Conservation (phyloP, 2,113 vertebrate genomes). For the Smithornis capensis region DNA sequence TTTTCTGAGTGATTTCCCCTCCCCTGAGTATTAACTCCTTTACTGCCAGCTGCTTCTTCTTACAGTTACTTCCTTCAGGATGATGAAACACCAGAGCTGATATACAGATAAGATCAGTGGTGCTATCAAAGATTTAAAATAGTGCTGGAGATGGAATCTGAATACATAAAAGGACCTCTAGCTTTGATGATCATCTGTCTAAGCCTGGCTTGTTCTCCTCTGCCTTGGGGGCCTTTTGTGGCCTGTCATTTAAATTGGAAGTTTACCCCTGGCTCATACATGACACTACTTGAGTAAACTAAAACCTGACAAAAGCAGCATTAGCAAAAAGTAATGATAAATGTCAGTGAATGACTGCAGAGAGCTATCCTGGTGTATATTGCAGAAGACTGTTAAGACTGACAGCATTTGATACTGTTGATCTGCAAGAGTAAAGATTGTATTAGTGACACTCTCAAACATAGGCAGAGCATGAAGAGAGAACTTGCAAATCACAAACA, state of each 20-base stretch:
- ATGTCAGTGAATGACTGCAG: background rate
- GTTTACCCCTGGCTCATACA: background rate
- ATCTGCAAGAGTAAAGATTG: background rate
- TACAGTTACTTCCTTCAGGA: background rate
- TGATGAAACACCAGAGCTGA: background rate
- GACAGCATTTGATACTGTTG: background rate
- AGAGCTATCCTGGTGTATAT: background rate
- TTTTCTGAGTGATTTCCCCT: background rate
- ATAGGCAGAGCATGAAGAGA: background rate
- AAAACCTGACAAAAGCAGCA: background rate
- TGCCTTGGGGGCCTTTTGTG: background rate
- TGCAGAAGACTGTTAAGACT: background rate
- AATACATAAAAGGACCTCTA: background rate
- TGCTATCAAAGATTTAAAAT: constrained; percentile 16
- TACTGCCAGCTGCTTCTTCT: background rate
- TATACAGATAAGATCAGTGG: background rate
- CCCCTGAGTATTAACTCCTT: background rate
- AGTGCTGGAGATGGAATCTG: background rate
- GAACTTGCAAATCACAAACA: background rate
- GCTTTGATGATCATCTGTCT: background rate
- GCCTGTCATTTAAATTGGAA: background rate
- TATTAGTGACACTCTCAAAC: background rate
- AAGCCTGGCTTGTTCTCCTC: background rate
- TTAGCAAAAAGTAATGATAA: background rate
- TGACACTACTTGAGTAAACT: background rate